Evolutionary conservation across 35 echinoderm and acorn worm genomes (phyloP).

Genomic region (Amphiura filiformis): DNA sequence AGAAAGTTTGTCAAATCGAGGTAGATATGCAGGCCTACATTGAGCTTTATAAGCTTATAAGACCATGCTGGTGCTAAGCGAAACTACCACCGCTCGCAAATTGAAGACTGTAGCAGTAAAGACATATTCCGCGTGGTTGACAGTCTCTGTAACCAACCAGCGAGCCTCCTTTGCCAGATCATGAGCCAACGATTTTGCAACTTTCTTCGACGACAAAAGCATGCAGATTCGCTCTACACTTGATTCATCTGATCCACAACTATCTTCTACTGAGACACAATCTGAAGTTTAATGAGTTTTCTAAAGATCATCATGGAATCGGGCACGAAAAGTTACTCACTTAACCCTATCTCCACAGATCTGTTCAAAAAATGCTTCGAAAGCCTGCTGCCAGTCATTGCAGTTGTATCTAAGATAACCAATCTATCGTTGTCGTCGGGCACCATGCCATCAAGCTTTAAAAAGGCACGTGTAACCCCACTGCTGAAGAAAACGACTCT

Average conservation of each 20-base stretch:
- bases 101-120: slow-evolving; percentile 10
- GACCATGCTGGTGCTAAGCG: neutral
- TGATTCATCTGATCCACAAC: neutral
- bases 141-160: neutral
- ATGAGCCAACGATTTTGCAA: slow-evolving; percentile 42
- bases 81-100: neutral
- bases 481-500: slow-evolving; percentile 18
- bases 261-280: neutral
- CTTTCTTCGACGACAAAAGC: slow-evolving; percentile 42
- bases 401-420: neutral
- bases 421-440: slow-evolving; percentile 6
- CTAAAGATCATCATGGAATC: slow-evolving; percentile 33
- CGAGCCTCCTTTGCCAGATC: neutral
- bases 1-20: neutral
- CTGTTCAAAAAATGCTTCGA: neutral
- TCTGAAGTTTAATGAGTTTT: slow-evolving; percentile 18
- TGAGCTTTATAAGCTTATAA: too few species aligned
- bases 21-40: neutral
- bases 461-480: slow-evolving; percentile 11
- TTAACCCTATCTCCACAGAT: slow-evolving; percentile 5
- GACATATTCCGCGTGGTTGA: neutral
- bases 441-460: neutral
- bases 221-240: neutral
- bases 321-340: slow-evolving; percentile 12
- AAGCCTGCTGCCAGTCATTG: neutral